A percentile compares a stretch with the other conserved stretches of the same genome.
phyloP scores from a whole-genome alignment of 2,888 invertebrate genomes.

The Drosophila merina region DNA sequence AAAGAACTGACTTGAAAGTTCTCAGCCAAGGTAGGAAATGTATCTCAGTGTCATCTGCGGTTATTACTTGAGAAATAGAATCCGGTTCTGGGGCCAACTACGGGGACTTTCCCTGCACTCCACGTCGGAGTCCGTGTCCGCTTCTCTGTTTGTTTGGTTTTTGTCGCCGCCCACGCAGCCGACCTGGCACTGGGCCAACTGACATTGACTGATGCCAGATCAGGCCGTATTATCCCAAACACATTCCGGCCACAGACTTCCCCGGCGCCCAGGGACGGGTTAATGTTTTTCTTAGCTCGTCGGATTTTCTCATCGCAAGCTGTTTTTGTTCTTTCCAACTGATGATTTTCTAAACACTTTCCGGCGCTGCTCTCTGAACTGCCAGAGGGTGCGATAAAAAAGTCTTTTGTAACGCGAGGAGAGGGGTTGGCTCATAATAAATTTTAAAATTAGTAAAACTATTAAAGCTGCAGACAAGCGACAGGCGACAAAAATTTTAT shows the following conservation, averaged over 20 bases:
- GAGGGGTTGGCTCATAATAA: slow-evolving; percentile 33
- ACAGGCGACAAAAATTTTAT: slow-evolving; percentile 55
- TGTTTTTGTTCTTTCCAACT: slow-evolving; percentile 41
- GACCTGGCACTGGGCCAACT: slow-evolving; percentile 75
- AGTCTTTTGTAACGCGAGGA: slow-evolving; percentile 16
- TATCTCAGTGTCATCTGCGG: slow-evolving; percentile 2
- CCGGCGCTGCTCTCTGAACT: slow-evolving; percentile 22
- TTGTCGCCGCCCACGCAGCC: slow-evolving; percentile 52
- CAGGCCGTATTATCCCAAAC: slow-evolving; percentile 29
- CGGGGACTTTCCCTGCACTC: slow-evolving; percentile 12
- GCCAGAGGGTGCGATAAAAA: slow-evolving; percentile 45
- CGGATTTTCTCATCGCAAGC: slow-evolving; percentile 40
- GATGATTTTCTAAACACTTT: slow-evolving; percentile 61
- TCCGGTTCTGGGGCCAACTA: slow-evolving; percentile 8
- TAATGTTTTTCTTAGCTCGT: slow-evolving; percentile 61
- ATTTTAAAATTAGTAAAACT: slow-evolving; percentile 57
- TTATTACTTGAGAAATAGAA: not conserved
- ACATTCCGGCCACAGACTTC: slow-evolving; percentile 28
- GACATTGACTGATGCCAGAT: slow-evolving; percentile 81
- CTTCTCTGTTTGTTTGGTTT: slow-evolving; percentile 63
- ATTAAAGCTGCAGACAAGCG: slow-evolving; percentile 47
- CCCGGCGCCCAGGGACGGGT: slow-evolving; percentile 57
- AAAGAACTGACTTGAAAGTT: slow-evolving; percentile 44
- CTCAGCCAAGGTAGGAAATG: slow-evolving; percentile 19
- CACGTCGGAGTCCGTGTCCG: slow-evolving; percentile 37